Evolutionary conservation across 2,113 vertebrate genomes (phyloP), one percentile per base, ranked within the genome.

Genomic region (Eira barbara): DNA sequence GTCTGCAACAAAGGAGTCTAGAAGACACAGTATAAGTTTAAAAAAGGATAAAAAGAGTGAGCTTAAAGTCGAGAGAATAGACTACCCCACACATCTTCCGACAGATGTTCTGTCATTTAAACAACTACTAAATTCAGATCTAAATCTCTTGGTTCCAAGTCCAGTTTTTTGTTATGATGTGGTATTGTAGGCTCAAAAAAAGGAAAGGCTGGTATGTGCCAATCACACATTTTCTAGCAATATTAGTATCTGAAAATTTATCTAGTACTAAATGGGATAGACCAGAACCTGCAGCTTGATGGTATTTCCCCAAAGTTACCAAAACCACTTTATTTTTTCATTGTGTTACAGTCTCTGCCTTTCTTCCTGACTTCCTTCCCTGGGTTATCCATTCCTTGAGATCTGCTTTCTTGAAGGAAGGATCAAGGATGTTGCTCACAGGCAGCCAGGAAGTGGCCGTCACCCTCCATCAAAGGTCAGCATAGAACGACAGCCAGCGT

Each of bases 401-500:
- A 86, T 96, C 94, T 93, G 57, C 92, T 97, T 97, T 95, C 78
- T 96, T 96, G 95, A 96, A 82, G 91, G 45, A 87, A 96, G 55
- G 39, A 90, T 96, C 42, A 36, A 98, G 90, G 95, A 94, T 87
- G 17, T 74, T 95, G 90, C 78, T 86, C 73, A 57, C 49, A 82
- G 67, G 78, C 76, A 93, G 96, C 59, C 97, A 97, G 97, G 97
- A 98, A 98, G 91, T 89, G 69, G 83, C 39, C 93, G 96, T 97
- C 95, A 83, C 84, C 31, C 18, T 79, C 89, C 47, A 45, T 52
- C 82, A 57, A 92, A 98, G 97, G 97, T 98, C 95, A 96, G 85
- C 0, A 10, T 1, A 36, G 85, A 63, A 80, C 69, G 39, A 25
- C 9, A 61, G 79, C 65, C 63, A 6, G 92, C 57, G 39, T 71